Evolutionary conservation across 2,113 vertebrate genomes (phyloP).

Genomic region (Erpornis zantholeuca): DNA sequence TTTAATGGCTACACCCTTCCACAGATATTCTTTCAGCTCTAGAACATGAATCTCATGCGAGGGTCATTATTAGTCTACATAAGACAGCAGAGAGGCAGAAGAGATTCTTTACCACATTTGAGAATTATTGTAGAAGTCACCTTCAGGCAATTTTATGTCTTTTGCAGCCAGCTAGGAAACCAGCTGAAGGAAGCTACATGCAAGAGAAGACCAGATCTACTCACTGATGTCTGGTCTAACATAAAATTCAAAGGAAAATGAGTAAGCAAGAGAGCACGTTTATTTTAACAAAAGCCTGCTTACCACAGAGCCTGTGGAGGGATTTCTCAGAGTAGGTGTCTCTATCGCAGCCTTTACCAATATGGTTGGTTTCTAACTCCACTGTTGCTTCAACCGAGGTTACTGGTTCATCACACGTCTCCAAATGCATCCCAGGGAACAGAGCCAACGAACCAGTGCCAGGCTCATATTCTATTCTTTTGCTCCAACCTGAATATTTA

Average conservation of each 20-base stretch:
- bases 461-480: conserved; percentile 93
- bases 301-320: conserved; percentile 93
- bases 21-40: not conserved
- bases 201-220: not conserved
- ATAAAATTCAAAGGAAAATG: not conserved
- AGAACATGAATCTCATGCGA: not conserved
- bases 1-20: not conserved
- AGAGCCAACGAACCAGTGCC: conserved; percentile 90
- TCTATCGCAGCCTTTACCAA: conserved; percentile 97
- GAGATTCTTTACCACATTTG: not conserved
- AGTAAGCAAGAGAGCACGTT: not conserved
- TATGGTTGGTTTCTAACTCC: conserved; percentile 94
- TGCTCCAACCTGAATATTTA: conserved; percentile 83
- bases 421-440: conserved; percentile 90
- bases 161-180: not conserved
- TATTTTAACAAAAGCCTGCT: conserved; percentile 18
- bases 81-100: not conserved
- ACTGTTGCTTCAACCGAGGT: conserved; percentile 84
- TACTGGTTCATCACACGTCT: conserved; percentile 90
- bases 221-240: not conserved
- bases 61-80: not conserved
- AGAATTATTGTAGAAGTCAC: not conserved
- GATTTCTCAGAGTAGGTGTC: conserved; percentile 98
- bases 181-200: not conserved
- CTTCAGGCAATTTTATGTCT: not conserved